These are phyloP conservation scores for Paramacrobiotus metropolitanus DNA, from an alignment of 1,140 invertebrate species.

Conservation along the genomic window DNA sequence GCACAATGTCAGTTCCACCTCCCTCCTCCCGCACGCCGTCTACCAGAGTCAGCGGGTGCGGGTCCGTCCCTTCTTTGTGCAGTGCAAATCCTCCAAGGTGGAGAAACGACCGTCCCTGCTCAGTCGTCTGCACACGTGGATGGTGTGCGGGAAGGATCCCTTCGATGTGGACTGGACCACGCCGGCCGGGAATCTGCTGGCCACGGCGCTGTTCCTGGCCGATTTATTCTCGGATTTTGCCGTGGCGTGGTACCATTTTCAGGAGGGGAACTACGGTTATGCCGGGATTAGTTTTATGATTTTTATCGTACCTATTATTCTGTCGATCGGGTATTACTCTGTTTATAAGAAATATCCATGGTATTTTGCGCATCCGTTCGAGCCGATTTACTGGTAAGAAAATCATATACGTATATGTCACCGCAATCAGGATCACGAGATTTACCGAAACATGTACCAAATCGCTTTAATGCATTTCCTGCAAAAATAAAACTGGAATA, in stretches of 20 bases:
- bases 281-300: not conserved
- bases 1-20: too few species aligned
- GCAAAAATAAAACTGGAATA: too few species aligned
- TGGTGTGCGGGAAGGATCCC: not conserved
- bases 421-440: too few species aligned
- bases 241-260: not conserved
- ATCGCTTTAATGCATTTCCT: too few species aligned
- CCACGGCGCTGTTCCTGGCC: not conserved
- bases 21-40: too few species aligned
- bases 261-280: not conserved
- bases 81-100: not conserved
- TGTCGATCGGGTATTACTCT: not conserved
- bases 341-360: not conserved
- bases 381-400: not conserved
- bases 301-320: not conserved
- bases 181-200: too few species aligned
- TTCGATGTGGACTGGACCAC: too few species aligned
- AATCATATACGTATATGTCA: not conserved
- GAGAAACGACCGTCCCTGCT: not conserved
- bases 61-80: not conserved
- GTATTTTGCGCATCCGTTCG: not conserved
- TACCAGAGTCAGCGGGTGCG: too few species aligned
- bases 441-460: too few species aligned
- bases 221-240: not conserved
- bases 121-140: not conserved